phyloP scores from a whole-genome alignment of 2,113 vertebrate genomes.

The Dinomys branickii region DNA sequence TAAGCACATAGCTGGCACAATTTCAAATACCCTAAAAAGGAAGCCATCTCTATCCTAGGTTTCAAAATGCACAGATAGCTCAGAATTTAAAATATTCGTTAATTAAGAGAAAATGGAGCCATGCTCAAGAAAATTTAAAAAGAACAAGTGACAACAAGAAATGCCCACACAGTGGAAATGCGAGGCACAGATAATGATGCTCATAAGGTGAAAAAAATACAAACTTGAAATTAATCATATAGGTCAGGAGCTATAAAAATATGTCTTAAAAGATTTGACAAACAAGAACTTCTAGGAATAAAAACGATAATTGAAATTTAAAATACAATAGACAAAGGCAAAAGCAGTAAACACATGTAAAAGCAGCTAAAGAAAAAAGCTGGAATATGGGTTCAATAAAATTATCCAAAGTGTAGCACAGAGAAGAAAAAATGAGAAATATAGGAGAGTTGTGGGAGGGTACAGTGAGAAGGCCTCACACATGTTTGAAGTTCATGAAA shows the following conservation, averaged over 20 bases:
- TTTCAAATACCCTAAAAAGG: neutral
- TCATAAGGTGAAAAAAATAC: neutral
- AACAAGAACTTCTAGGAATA: neutral
- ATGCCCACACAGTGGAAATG: neutral
- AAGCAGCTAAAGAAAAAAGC: conserved; percentile 12
- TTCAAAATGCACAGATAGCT: neutral
- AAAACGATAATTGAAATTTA: conserved; percentile 10
- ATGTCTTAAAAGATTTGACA: neutral
- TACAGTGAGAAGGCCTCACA: neutral
- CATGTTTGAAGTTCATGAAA: neutral
- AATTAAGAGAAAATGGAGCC: neutral
- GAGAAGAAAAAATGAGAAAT: neutral
- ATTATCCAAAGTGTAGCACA: neutral
- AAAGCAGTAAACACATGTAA: neutral
- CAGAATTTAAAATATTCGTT: neutral
- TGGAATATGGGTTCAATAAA: neutral
- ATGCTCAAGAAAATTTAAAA: neutral
- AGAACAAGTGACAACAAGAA: neutral
- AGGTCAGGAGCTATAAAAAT: neutral
- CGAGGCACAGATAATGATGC: neutral
- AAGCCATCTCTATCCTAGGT: neutral
- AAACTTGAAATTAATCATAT: conserved; percentile 1
- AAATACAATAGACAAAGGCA: neutral
- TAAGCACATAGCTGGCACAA: neutral
- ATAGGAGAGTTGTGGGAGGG: neutral